phyloP scores from a whole-genome alignment of 2,888 invertebrate species.

The Drosophila dives region DNA sequence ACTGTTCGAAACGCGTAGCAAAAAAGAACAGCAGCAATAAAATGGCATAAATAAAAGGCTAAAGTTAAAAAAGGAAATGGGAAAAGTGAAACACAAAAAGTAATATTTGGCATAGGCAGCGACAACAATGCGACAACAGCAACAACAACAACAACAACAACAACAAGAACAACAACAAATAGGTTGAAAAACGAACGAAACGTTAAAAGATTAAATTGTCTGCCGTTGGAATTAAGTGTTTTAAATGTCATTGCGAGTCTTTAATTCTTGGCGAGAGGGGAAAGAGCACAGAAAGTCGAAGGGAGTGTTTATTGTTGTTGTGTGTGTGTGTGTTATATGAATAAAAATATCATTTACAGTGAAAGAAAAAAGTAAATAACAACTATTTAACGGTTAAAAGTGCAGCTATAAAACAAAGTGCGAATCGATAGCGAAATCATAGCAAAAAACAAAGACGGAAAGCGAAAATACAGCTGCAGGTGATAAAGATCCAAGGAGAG shows the following conservation, averaged over 20 bases:
- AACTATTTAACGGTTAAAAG: slow-evolving; percentile 35
- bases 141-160: slow-evolving; percentile 36
- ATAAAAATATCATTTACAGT: slow-evolving; percentile 60
- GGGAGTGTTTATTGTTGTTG: slow-evolving; percentile 14
- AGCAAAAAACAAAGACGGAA: slow-evolving; percentile 28
- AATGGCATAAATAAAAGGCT: slow-evolving; percentile 50
- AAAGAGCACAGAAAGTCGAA: slow-evolving; percentile 3
- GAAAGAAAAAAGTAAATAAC: slow-evolving; percentile 22
- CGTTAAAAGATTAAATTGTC: slow-evolving; percentile 78
- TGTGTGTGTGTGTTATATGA: slow-evolving; percentile 29
- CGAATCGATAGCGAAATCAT: slow-evolving; percentile 54
- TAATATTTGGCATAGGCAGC: slow-evolving; percentile 64
- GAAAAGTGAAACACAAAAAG: slow-evolving; percentile 48
- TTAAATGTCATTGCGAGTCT: slow-evolving; percentile 77
- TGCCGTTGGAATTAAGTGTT: slow-evolving; percentile 76
- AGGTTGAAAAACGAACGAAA: slow-evolving; percentile 69
- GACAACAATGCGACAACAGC: slow-evolving; percentile 34
- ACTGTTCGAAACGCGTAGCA: slow-evolving; percentile 29
- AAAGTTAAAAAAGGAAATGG: slow-evolving; percentile 22
- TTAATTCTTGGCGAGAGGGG: slow-evolving; percentile 62
- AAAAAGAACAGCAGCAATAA: slow-evolving; percentile 29
- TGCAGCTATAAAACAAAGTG: slow-evolving; percentile 55
- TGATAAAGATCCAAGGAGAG: slow-evolving; percentile 10
- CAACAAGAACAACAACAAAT: slow-evolving; percentile 27
- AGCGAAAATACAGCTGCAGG: slow-evolving; percentile 36